Percentiles rank a stretch among this genome's conserved stretches.
Evolutionary conservation across 1,140 invertebrate species (phyloP).

Genomic region (Acyrthosiphon pisum): DNA sequence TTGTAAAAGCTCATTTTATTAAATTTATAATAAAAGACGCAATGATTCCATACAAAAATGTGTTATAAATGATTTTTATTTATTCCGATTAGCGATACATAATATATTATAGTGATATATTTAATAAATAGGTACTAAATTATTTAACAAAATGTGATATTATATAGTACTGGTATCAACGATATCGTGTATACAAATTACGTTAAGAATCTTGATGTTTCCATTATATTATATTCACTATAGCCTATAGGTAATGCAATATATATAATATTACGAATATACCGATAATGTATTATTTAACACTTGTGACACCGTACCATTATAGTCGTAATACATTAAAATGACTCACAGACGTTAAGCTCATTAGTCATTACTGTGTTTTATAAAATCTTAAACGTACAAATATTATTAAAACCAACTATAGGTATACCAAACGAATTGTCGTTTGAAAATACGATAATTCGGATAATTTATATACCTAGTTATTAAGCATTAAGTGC

Average conservation of each 20-base stretch:
- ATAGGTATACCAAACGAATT: not conserved
- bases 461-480: not conserved
- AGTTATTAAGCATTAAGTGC: not conserved
- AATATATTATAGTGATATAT: not conserved
- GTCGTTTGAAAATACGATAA: not conserved
- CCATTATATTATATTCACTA: not conserved
- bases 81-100: not conserved
- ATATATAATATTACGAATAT: not conserved
- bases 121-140: too few species aligned
- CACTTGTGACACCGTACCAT: not conserved
- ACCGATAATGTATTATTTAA: not conserved
- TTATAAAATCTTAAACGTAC: not conserved
- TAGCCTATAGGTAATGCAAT: not conserved
- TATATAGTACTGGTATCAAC: not conserved
- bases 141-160: not conserved
- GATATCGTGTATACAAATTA: not conserved
- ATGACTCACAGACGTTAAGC: not conserved
- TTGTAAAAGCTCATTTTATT: not conserved
- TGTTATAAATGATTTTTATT: not conserved
- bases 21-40: not conserved
- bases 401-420: not conserved
- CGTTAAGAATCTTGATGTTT: not conserved
- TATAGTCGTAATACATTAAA: conserved; percentile 3
- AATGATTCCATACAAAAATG: not conserved
- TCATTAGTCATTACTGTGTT: not conserved